A percentile compares a stretch with the other conserved stretches of the same genome.
These are phyloP conservation scores for Spea hammondii DNA, from an alignment of 2,797 vertebrate species.

Conservation along the genomic window DNA sequence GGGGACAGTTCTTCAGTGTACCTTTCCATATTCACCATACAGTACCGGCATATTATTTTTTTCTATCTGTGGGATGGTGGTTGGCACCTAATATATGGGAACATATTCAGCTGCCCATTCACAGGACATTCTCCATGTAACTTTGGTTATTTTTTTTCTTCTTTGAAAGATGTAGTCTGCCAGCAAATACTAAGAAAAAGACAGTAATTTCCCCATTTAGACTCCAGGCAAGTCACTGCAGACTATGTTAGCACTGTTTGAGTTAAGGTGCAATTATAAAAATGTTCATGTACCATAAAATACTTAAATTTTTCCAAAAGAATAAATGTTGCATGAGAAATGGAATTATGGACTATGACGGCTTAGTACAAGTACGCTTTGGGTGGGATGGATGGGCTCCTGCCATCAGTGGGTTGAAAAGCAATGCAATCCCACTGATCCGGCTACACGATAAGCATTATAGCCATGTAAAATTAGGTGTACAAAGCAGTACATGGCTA, in stretches of 20 bases:
- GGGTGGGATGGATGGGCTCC: too few relatives aligned
- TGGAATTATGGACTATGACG: too few relatives aligned
- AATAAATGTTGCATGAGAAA: too few relatives aligned
- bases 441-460: too few relatives aligned
- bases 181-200: background rate
- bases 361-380: too few relatives aligned
- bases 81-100: constrained; percentile 11
- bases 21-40: background rate
- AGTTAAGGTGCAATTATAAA: constrained; percentile 8
- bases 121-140: background rate
- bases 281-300: background rate
- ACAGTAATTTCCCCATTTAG: background rate
- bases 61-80: constrained; percentile 21
- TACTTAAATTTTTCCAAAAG: background rate
- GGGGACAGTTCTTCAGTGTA: background rate
- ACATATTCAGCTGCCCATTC: background rate
- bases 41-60: background rate
- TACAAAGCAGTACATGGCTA: too few relatives aligned
- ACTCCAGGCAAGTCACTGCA: too few relatives aligned
- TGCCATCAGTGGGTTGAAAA: too few relatives aligned
- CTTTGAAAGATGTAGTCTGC: background rate
- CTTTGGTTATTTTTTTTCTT: too few relatives aligned
- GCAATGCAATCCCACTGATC: too few relatives aligned
- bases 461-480: too few relatives aligned
- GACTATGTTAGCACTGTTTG: constrained; percentile 5